Evolutionary conservation across 1,140 invertebrate species (phyloP).

Genomic region (Orchestia grillus): DNA sequence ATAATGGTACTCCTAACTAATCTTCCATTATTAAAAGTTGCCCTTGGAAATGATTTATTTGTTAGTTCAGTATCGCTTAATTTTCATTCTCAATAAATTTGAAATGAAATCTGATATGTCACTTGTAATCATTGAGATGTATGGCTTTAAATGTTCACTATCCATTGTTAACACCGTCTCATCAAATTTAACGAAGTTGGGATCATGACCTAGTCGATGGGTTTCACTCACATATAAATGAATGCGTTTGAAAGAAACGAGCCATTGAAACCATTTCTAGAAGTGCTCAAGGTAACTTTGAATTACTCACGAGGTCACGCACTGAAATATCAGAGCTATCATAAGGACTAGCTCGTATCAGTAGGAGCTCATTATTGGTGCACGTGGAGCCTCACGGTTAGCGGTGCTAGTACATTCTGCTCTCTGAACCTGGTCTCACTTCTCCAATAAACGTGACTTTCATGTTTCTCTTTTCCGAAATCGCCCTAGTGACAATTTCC

Average conservation of each 20-base stretch:
- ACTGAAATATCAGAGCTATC: neutral
- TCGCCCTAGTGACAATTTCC: neutral
- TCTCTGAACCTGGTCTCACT: neutral
- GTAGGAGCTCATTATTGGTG: neutral
- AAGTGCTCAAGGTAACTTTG: neutral
- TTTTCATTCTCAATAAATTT: neutral
- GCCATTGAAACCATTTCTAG: neutral
- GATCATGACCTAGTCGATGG: neutral
- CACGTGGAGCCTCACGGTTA: neutral
- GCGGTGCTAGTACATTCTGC: neutral
- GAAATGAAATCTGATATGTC: neutral
- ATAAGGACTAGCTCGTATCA: neutral
- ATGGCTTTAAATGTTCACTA: neutral
- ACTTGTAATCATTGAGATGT: neutral
- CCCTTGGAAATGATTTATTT: neutral
- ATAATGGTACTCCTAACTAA: neutral
- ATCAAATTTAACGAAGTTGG: neutral
- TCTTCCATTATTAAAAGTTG: neutral
- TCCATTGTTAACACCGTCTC: neutral
- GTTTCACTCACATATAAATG: neutral
- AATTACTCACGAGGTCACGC: neutral
- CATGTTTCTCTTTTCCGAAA: neutral
- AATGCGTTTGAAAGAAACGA: neutral
- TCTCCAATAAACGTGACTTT: neutral
- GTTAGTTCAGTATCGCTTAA: neutral